Base-by-base conservation (phyloP, 30 jellyfish, hydroid and myxozoan genomes). In the Euphysa ruthae region DNA sequence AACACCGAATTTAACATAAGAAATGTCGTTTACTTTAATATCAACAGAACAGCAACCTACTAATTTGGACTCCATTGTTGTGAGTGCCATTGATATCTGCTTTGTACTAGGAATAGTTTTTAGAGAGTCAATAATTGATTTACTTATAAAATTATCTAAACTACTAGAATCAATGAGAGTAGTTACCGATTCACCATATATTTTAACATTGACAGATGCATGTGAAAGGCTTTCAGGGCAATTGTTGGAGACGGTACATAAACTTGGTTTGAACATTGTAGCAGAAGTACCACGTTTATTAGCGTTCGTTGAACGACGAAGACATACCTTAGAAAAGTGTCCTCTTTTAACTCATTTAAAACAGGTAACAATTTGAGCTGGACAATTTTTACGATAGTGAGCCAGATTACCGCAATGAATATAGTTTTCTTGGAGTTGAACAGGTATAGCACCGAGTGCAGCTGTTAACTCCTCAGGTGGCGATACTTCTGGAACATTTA, bases 271-370 rank as follows among this genome's bases (percentile, higher is more conserved):
- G n/a, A n/a, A n/a, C n/a, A n/a, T n/a, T n/a, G n/a, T n/a, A n/a
- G n/a, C n/a, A n/a, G n/a, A n/a, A n/a, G n/a, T n/a, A n/a, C n/a
- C n/a, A n/a, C n/a, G n/a, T n/a, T n/a, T n/a, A n/a, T n/a, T n/a
- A n/a, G n/a, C 20, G 8, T 58, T 58, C n/a, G 63, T 58, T 58
- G 72, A 10, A 6, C 64, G 72, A 19, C 77, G 7, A 23, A 23
- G 32, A 65, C 82, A 69, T 18, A 69, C 82, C 30, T 51, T 69
- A 16, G 61, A 20, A 50, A n/a, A 69, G 58, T 69, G 79, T 57
- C 85, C 89, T 35, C 33, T 74, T 32, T 63, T 62, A 25, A 3
- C 60, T 43, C 89, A 74, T 27, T 61, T 30, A 44, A 25, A 27
- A 50, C 84, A 74, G 38, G 62, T 46, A n/a, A 28, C 26, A 49